A percentile compares a stretch with the other conserved stretches of the same genome.
Evolutionary conservation across 2,113 vertebrate species (phyloP).

Genomic region (Mormyrus lacerda): DNA sequence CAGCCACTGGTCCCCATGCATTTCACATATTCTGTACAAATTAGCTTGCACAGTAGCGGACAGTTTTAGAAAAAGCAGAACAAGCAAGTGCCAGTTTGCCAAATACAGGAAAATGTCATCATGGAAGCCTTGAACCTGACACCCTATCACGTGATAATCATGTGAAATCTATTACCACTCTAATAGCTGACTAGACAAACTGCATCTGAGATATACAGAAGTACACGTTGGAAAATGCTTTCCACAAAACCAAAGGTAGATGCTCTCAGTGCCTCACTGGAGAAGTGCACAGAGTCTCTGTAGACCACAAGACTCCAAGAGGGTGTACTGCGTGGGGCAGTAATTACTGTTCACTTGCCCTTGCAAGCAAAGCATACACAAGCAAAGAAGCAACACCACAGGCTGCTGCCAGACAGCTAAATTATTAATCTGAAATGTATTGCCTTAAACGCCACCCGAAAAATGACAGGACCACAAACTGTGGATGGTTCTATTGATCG

Average conservation of each 20-base stretch:
- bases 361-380: not conserved
- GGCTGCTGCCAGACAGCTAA: slow-evolving; percentile 42
- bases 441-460: slow-evolving; percentile 15
- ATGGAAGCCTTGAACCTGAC: not conserved
- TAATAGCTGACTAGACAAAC: not conserved
- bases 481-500: slow-evolving; percentile 16
- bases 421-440: slow-evolving; percentile 54
- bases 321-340: not conserved
- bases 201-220: not conserved
- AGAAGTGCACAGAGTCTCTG: not conserved
- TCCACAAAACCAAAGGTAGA: not conserved
- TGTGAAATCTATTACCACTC: not conserved
- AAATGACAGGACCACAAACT: slow-evolving; percentile 29
- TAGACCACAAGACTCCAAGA: not conserved
- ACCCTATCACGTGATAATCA: not conserved
- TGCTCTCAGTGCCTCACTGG: not conserved
- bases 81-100: not conserved
- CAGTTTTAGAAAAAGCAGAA: not conserved
- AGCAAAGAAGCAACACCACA: slow-evolving; percentile 41
- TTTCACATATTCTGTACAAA: not conserved
- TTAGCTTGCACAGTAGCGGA: not conserved
- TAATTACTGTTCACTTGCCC: not conserved
- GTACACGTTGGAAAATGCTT: not conserved
- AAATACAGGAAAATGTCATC: not conserved
- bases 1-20: not conserved